phyloP scores from a whole-genome alignment of 2,797 vertebrate species.

The Cyclopterus lumpus region DNA sequence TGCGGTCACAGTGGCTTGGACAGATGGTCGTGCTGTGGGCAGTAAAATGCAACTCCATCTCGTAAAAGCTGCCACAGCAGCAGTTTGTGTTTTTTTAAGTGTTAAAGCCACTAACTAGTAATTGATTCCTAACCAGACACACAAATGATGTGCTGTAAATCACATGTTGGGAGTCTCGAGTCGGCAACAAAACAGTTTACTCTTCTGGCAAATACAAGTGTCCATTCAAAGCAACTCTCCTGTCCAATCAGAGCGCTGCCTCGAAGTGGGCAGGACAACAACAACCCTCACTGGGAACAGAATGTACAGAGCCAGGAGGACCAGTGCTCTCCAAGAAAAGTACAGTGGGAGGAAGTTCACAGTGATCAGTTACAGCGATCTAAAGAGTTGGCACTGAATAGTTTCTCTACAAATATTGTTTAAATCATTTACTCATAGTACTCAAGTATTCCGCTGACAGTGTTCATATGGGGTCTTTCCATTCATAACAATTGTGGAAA shows the following conservation, averaged over 20 bases:
- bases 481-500: not conserved
- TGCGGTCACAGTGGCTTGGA: not conserved
- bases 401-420: no score
- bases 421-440: no score
- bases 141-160: conserved; percentile 7
- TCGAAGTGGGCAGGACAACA: not conserved
- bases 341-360: not conserved
- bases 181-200: not conserved
- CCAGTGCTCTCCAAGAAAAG: not conserved
- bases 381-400: not conserved
- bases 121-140: not conserved
- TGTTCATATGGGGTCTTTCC: no score
- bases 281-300: not conserved
- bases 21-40: conserved; percentile 43
- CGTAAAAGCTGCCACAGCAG: conserved; percentile 33
- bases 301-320: not conserved
- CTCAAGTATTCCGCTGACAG: not conserved
- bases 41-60: conserved; percentile 35
- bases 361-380: not conserved
- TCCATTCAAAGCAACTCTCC: not conserved
- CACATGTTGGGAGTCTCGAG: not conserved
- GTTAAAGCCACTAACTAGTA: conserved; percentile 9
- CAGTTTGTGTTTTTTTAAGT: conserved; percentile 17
- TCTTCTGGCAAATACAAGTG: conserved; percentile 6
- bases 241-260: not conserved